A percentile compares a stretch with the other conserved stretches of the same genome.
phyloP scores from a whole-genome alignment of 1,140 invertebrate genomes.

The Ruditapes philippinarum region DNA sequence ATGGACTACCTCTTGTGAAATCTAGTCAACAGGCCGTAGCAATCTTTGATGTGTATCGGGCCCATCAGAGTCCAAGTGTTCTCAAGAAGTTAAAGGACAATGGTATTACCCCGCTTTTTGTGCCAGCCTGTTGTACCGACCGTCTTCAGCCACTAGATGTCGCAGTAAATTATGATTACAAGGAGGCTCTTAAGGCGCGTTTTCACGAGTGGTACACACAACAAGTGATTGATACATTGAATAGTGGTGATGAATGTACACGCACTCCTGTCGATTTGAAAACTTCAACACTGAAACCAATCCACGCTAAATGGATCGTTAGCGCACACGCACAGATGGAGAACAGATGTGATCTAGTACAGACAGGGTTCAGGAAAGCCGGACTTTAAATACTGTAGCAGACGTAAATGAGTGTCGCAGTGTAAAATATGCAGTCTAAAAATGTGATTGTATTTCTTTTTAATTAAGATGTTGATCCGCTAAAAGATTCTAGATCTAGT shows the following conservation, averaged over 20 bases:
- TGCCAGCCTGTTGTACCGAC: conserved; percentile 13
- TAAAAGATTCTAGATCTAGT: too few relatives aligned
- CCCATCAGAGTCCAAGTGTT: not conserved
- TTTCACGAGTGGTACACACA: conserved; percentile 32
- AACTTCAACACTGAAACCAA: not conserved
- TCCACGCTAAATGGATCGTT: not conserved
- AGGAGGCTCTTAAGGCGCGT: not conserved
- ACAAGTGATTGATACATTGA: not conserved
- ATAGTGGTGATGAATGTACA: not conserved
- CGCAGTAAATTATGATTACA: not conserved
- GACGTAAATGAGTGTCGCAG: too few relatives aligned
- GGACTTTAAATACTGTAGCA: too few relatives aligned
- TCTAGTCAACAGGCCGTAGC: not conserved
- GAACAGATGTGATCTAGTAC: not conserved
- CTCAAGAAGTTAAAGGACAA: not conserved
- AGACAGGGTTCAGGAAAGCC: not conserved
- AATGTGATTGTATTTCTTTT: too few relatives aligned
- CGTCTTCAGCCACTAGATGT: conserved; percentile 6
- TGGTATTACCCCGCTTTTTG: not conserved
- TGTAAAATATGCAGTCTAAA: too few relatives aligned
- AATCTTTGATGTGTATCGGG: conserved; percentile 15
- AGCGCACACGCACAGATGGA: not conserved
- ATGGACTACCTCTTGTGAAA: not conserved
- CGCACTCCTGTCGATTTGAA: not conserved
- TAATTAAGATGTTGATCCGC: too few relatives aligned